These are phyloP conservation scores for Acrocephalus kingi DNA, from an alignment of 2,113 vertebrate genomes.

Conservation along the genomic window DNA sequence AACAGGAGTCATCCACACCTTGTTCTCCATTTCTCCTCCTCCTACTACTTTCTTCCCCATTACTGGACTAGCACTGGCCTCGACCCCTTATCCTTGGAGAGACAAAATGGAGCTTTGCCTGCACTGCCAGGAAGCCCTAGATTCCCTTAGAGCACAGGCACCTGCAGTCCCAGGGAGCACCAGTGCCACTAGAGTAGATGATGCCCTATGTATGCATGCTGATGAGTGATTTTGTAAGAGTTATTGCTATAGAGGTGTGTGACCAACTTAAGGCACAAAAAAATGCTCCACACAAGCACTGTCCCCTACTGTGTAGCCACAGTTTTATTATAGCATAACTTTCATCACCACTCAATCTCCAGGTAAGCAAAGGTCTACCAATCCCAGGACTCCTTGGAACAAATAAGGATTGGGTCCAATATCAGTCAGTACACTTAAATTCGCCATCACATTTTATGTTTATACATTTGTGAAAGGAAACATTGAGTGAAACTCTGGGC, in stretches of 20 bases:
- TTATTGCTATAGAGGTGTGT: neutral
- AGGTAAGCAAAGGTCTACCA: neutral
- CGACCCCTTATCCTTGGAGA: neutral
- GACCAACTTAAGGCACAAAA: neutral
- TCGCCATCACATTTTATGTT: neutral
- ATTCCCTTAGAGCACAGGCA: neutral
- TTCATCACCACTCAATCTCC: neutral
- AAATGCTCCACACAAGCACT: neutral
- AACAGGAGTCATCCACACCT: neutral
- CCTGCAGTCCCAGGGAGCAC: neutral
- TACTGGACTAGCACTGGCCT: neutral
- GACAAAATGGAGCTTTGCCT: neutral
- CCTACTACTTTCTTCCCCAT: neutral
- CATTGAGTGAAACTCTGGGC: neutral
- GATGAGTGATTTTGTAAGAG: neutral
- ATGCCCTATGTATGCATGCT: fast-evolving
- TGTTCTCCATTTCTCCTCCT: neutral
- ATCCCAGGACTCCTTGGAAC: neutral
- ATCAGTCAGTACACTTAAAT: neutral
- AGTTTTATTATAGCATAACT: neutral
- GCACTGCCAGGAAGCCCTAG: neutral
- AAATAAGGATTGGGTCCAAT: neutral
- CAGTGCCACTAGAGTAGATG: neutral
- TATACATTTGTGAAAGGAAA: neutral
- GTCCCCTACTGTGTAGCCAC: neutral